Evolutionary conservation across 1,140 invertebrate genomes (phyloP).

Genomic region (Nylanderia fulva): DNA sequence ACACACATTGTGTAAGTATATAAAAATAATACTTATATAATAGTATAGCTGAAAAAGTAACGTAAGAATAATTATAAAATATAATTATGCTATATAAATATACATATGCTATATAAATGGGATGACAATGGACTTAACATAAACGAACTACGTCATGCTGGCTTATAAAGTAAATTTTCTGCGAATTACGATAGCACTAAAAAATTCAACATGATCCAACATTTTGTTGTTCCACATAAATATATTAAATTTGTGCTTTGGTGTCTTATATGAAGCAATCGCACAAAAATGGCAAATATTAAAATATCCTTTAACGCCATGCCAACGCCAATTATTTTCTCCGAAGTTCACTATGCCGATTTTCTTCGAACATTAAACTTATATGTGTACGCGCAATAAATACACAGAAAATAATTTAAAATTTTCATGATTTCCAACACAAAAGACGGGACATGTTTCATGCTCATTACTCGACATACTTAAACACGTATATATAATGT

Average conservation of each 20-base stretch:
- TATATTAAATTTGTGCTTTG: constrained; percentile 52
- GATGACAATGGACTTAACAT: constrained; percentile 37
- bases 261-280: constrained; percentile 43
- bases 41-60: constrained; percentile 37
- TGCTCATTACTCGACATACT: constrained; percentile 40
- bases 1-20: no score
- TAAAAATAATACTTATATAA: constrained; percentile 24
- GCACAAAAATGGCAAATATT: constrained; percentile 26
- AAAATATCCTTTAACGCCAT: constrained; percentile 11
- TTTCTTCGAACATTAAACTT: constrained; percentile 24
- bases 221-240: constrained; percentile 13
- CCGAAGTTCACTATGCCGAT: constrained; percentile 33
- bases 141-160: constrained; percentile 51
- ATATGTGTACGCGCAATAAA: constrained; percentile 1
- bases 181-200: constrained; percentile 26
- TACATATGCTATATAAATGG: constrained; percentile 26
- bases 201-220: constrained; percentile 28
- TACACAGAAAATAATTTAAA: neutral
- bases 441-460: constrained; percentile 36
- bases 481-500: constrained; percentile 13
- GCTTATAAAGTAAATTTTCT: constrained; percentile 19
- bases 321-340: neutral
- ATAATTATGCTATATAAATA: constrained; percentile 26
- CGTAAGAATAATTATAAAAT: constrained; percentile 17
- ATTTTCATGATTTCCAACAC: constrained; percentile 16